A percentile compares a stretch with the other conserved stretches of the same genome.
phyloP scores from a whole-genome alignment of 2,113 vertebrate species.

The Megaleporinus macrocephalus region DNA sequence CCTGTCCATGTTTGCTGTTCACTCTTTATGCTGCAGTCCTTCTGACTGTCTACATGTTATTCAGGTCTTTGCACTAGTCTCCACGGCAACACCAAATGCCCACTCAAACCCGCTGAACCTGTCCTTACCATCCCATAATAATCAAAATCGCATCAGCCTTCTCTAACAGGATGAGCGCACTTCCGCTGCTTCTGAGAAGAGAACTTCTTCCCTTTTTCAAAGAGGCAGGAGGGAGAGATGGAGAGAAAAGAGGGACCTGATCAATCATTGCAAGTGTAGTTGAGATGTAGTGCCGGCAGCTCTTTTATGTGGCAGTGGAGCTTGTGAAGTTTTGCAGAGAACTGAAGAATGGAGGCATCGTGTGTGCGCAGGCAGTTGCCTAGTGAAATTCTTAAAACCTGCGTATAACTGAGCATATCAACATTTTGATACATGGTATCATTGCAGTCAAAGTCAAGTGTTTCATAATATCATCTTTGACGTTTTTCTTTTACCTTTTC shows the following conservation, averaged over 20 bases:
- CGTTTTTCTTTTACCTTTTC: no score
- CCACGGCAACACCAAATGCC: slow-evolving; percentile 53
- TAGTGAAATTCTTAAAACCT: no score
- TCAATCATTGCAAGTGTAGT: neutral
- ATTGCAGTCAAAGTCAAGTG: no score
- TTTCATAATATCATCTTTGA: no score
- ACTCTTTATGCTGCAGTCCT: slow-evolving; percentile 27
- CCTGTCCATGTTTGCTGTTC: neutral
- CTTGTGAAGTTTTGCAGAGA: neutral
- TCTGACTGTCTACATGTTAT: slow-evolving; percentile 40
- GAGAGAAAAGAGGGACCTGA: slow-evolving; percentile 7
- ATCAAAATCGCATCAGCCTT: slow-evolving; percentile 43
- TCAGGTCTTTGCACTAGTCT: slow-evolving; percentile 25
- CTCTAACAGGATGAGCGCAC: slow-evolving; percentile 9
- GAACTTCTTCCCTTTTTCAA: slow-evolving; percentile 5
- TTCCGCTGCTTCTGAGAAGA: slow-evolving; percentile 28
- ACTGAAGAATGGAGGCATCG: neutral
- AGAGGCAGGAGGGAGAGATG: neutral
- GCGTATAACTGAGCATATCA: no score
- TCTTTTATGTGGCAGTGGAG: slow-evolving; percentile 23
- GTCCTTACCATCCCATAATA: slow-evolving; percentile 41
- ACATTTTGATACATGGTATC: no score
- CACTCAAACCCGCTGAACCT: slow-evolving; percentile 54
- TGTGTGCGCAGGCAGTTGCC: no score
- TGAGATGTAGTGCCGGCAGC: slow-evolving; percentile 33